Evolutionary conservation across 2,888 invertebrate species (phyloP), one percentile per base, ranked within the genome.

Genomic region (Vanessa cardui): DNA sequence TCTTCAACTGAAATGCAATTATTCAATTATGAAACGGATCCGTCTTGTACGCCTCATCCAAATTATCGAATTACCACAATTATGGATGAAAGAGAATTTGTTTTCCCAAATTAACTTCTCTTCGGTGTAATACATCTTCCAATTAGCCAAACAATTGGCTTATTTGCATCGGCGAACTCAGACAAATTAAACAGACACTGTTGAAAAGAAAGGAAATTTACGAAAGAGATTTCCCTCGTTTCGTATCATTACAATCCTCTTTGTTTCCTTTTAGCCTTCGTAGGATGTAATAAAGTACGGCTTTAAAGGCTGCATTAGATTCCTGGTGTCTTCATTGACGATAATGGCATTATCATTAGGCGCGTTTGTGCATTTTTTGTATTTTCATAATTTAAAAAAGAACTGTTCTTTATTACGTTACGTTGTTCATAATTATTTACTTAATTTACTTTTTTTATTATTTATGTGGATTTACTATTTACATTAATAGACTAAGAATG

Each of bases 61-160:
- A 61, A 66, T 66, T 44, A 61, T 66, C 26, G 54, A 63, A 45
- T 63, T 56, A 56, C 52, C 52, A 31, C 33, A 69, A 67, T 70
- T 67, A 64, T 21, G 49, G 64, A 52, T 54, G 68, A 64, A 68
- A 64, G 64, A 56, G 58, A 59, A 63, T 60, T 54, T 62, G 61
- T 70, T 66, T 66, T 26, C 58, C n/a, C 50, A 62, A 64, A 70
- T 70, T 64, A 64, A 46, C 67, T 64, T 58, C n/a, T 31, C 61
- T 62, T 68, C 61, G 52, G 33, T 52, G 45, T 64, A 62, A 59
- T 54, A 68, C 62, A 44, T 62, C 54, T 54, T 47, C 62, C 58
- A 64, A 70, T 70, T 65, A 70, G 26, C 68, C 26, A 62, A 64
- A 64, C 59, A 68, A 62, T 69, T 62, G 46, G 62, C 26, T 64